A percentile compares a stretch with the other conserved stretches of the same genome.
phyloP scores from a whole-genome alignment of 2,888 invertebrate genomes.

The Hypselothyrea guttata region DNA sequence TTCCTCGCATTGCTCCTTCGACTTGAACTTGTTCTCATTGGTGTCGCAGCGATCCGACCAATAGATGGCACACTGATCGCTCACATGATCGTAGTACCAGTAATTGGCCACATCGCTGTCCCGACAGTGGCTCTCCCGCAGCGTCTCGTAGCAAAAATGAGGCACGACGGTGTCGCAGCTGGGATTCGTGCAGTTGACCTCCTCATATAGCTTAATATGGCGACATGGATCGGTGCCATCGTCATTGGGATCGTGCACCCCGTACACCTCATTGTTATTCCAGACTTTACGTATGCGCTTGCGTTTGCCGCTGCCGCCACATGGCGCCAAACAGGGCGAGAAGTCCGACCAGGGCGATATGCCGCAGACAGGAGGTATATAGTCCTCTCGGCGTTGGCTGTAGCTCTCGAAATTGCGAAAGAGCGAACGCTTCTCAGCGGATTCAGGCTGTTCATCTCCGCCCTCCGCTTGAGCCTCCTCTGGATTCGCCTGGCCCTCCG shows the following conservation, averaged over 20 bases:
- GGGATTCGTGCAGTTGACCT: conserved; percentile 78
- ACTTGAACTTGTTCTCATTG: conserved; percentile 93
- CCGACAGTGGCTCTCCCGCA: conserved; percentile 89
- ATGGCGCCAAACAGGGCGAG: conserved; percentile 90
- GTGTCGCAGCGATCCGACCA: conserved; percentile 93
- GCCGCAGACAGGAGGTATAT: conserved; percentile 84
- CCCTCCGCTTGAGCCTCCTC: conserved; percentile 37
- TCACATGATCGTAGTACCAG: conserved; percentile 92
- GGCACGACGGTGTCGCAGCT: conserved; percentile 78
- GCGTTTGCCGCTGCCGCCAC: conserved; percentile 87
- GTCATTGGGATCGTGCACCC: conserved; percentile 62
- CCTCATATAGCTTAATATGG: conserved; percentile 76
- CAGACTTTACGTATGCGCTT: conserved; percentile 83
- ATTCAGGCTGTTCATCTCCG: conserved; percentile 45
- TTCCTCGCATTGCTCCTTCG: conserved; percentile 87
- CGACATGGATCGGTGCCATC: conserved; percentile 78
- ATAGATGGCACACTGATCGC: conserved; percentile 90
- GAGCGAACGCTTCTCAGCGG: conserved; percentile 61
- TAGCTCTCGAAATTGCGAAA: conserved; percentile 74
- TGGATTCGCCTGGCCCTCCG: conserved; percentile 17
- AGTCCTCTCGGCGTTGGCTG: conserved; percentile 76
- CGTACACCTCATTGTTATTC: conserved; percentile 79
- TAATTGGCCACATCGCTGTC: conserved; percentile 88
- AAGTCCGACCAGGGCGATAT: conserved; percentile 90
- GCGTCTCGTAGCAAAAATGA: conserved; percentile 73